Evolutionary conservation across 2,888 invertebrate genomes (phyloP).

Genomic region (Formica aserva): DNA sequence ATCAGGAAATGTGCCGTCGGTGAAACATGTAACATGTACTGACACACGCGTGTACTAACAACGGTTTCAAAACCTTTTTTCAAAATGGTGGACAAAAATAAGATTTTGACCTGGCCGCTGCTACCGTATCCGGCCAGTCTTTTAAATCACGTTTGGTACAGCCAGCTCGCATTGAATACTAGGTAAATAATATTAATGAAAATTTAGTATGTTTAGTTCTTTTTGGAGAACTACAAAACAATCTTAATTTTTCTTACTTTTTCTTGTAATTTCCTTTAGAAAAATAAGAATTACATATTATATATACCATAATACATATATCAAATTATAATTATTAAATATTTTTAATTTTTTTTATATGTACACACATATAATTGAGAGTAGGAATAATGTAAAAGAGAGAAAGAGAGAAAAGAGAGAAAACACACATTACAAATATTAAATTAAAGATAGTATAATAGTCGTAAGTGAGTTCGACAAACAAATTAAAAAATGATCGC

Average conservation of each 20-base stretch:
- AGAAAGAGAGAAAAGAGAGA: background rate
- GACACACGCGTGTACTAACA: conserved; percentile 56
- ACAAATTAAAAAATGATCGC: background rate
- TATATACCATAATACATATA: background rate
- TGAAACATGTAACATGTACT: conserved; percentile 65
- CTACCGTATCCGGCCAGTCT: conserved; percentile 83
- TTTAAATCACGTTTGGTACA: conserved; percentile 84
- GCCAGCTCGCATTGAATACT: conserved; percentile 81
- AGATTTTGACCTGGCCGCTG: conserved; percentile 83
- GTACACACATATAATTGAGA: background rate
- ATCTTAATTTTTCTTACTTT: background rate
- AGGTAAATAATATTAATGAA: conserved; percentile 75
- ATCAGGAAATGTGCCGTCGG: background rate
- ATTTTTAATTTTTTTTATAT: background rate
- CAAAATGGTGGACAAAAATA: conserved; percentile 84
- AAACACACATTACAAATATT: background rate
- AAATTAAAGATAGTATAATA: background rate
- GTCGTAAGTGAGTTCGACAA: background rate
- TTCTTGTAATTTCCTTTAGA: background rate
- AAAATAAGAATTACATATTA: background rate
- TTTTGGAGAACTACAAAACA: background rate
- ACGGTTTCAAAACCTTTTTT: conserved; percentile 57
- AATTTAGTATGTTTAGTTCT: background rate
- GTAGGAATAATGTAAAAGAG: background rate
- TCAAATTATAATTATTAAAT: background rate